A percentile compares a stretch with the other conserved stretches of the same genome.
Conservation (phyloP, 1,140 invertebrate genomes). For the Cydia fagiglandana region DNA sequence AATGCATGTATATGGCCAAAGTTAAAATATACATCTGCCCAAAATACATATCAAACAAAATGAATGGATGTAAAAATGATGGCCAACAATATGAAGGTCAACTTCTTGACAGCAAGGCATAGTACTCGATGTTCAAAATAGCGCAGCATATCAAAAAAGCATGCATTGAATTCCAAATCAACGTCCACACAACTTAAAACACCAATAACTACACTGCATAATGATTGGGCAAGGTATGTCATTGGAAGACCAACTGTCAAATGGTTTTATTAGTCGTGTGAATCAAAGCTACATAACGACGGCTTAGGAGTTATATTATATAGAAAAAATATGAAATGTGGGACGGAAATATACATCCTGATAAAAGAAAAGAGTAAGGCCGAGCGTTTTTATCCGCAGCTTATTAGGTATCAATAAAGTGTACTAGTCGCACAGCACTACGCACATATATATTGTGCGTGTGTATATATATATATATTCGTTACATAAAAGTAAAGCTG, state of each 20-base stretch:
- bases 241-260: not conserved
- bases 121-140: constrained; percentile 76
- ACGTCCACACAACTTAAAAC: constrained; percentile 50
- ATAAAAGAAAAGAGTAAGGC: not conserved
- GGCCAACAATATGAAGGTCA: constrained; percentile 94
- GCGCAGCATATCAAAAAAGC: constrained; percentile 76
- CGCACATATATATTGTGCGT: no score
- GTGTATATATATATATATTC: no score
- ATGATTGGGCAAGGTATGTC: constrained; percentile 26
- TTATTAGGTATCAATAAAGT: no score
- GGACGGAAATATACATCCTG: not conserved
- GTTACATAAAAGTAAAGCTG: no score
- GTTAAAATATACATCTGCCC: constrained; percentile 71
- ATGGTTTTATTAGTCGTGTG: not conserved
- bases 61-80: constrained; percentile 83
- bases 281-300: no score
- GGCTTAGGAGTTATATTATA: no score
- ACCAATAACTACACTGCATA: constrained; percentile 35
- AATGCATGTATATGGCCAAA: constrained; percentile 74
- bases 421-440: no score
- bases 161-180: constrained; percentile 67
- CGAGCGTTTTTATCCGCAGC: no score
- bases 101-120: constrained; percentile 90
- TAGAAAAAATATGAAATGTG: not conserved
- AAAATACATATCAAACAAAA: constrained; percentile 77